Percentiles rank a stretch among this genome's conserved stretches.
These are phyloP conservation scores for Drosophila mimica DNA, from an alignment of 2,888 invertebrate species.

Conservation along the genomic window DNA sequence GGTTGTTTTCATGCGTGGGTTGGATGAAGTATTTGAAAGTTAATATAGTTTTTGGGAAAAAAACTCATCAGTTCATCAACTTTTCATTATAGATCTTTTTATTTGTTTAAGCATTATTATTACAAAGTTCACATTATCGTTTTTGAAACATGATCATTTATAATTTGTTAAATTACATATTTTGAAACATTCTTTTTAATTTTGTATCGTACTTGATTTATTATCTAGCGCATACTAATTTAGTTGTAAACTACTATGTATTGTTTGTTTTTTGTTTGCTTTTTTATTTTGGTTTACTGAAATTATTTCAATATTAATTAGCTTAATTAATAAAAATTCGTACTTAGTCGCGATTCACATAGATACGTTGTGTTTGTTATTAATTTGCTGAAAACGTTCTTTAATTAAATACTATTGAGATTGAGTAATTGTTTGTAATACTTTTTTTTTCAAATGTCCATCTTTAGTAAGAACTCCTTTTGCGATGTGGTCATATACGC, in stretches of 20 bases:
- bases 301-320: conserved; percentile 65
- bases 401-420: conserved; percentile 64
- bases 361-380: conserved; percentile 59
- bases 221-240: conserved; percentile 65
- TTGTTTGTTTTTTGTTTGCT: conserved; percentile 35
- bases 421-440: conserved; percentile 58
- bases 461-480: conserved; percentile 11
- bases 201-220: conserved; percentile 54
- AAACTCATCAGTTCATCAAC: conserved; percentile 12
- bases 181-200: conserved; percentile 54
- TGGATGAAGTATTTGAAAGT: background rate
- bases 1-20: conserved; percentile 26
- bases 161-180: conserved; percentile 55
- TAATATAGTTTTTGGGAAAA: background rate
- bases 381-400: conserved; percentile 62
- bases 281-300: conserved; percentile 49
- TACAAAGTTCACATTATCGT: conserved; percentile 61
- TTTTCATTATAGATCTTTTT: conserved; percentile 51
- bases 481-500: conserved; percentile 55
- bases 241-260: conserved; percentile 66
- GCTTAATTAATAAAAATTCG: conserved; percentile 81
- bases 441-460: conserved; percentile 27
- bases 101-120: conserved; percentile 67
- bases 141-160: conserved; percentile 58
- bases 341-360: conserved; percentile 71